Evolutionary conservation across 2,888 invertebrate genomes (phyloP), one percentile per base, ranked within the genome.

Genomic region (Camponotus fellah): DNA sequence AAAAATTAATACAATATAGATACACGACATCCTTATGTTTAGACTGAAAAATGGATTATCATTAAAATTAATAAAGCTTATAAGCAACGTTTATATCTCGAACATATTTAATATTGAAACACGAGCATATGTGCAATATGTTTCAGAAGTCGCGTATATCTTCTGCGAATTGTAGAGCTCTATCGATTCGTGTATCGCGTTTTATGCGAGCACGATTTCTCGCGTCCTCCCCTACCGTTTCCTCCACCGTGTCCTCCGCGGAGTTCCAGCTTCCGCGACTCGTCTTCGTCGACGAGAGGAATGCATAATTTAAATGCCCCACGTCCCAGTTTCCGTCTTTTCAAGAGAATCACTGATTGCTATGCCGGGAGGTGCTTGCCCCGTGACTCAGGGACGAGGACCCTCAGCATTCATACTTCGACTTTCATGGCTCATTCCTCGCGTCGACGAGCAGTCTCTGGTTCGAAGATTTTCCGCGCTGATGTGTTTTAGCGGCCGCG

Each of bases 291-390:
- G 68, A 69, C 80, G 75, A 53, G 75, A 69, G 89, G 89, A 91
- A 91, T 92, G 92, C 92, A 92, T 92, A 92, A 92, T 92, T 92
- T 92, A 92, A 92, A 91, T 90, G 90, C 90, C 90, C 88, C 88
- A 91, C 90, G 92, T 88, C 91, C 92, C 85, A 92, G 91, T 92
- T 92, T 92, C 88, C 83, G 76, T 76, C 83, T 85, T 83, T 86
- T 82, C 83, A 80, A 82, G 85, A 60, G 89, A 85, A 89, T 85
- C 87, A 91, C 90, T 92, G 92, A 92, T 92, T 92, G 91, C 92
- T 91, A 91, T 91, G 92, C 91, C 87, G 49, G 37, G 90, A 56
- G 56, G n/a, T 58, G 62, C 69, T 80, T 82, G 83, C 83, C 76
- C 71, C 80, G 79, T 82, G 89, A 89, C 91, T 91, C 91, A 91